Conservation (phyloP, 2,888 invertebrate species). For the Agrilus cyanescens region DNA sequence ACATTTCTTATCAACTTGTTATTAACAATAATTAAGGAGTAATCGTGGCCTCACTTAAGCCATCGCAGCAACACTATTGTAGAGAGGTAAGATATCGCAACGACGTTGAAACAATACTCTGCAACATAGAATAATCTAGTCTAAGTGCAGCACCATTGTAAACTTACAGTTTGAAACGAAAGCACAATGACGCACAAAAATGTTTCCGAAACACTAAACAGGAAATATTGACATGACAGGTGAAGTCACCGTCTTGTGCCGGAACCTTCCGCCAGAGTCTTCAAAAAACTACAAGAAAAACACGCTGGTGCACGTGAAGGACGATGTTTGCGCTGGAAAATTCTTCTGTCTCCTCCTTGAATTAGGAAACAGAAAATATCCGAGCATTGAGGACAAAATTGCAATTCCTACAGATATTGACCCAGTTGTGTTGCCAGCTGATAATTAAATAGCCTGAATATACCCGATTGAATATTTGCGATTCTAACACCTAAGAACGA, state of each 20-base stretch:
- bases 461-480: background rate
- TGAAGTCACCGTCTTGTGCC: background rate
- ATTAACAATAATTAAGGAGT: constrained; percentile 22
- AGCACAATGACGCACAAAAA: constrained; percentile 6
- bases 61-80: constrained; percentile 30
- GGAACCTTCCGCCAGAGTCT: background rate
- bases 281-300: background rate
- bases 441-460: background rate
- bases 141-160: constrained; percentile 3
- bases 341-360: too few species aligned
- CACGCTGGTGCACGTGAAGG: background rate
- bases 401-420: too few species aligned
- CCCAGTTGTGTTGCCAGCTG: background rate
- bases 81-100: constrained; percentile 25
- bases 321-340: too few species aligned
- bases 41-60: constrained; percentile 26
- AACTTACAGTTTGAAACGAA: constrained; percentile 1
- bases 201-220: constrained; percentile 1
- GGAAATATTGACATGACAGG: background rate
- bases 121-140: constrained; percentile 9
- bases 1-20: constrained; percentile 29
- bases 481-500: background rate
- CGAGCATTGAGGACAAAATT: background rate
- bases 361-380: background rate
- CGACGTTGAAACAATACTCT: constrained; percentile 22